Conservation (phyloP, 2,797 vertebrate genomes). For the Lepus oiostolus region DNA sequence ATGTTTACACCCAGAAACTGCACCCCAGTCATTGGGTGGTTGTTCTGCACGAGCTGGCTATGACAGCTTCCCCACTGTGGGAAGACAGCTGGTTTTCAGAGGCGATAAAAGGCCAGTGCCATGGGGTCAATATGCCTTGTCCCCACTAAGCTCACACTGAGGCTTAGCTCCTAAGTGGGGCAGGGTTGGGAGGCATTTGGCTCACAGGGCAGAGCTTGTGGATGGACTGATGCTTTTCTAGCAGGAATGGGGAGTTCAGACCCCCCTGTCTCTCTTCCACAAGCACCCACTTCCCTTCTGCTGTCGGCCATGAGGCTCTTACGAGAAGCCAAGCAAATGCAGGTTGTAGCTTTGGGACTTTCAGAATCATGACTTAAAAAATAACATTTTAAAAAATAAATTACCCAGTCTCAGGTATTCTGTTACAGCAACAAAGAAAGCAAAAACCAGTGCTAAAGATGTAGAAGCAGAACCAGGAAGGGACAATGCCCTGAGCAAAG, state of each 20-base stretch:
- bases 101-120: not conserved
- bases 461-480: not conserved
- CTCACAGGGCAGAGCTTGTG: accelerated
- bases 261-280: not conserved
- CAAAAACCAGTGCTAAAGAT: not conserved
- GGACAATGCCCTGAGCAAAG: not conserved
- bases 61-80: not conserved
- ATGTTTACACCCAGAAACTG: not conserved
- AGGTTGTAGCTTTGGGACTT: not conserved
- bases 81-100: not conserved
- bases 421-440: not conserved
- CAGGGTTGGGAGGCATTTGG: no score
- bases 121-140: not conserved
- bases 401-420: not conserved
- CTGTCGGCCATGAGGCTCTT: not conserved
- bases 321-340: not conserved
- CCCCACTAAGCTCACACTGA: not conserved
- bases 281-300: not conserved
- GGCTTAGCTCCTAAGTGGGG: not conserved
- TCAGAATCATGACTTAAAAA: not conserved
- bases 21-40: not conserved
- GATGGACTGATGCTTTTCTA: not conserved
- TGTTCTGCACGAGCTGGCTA: not conserved
- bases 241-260: not conserved
- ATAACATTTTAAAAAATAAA: not conserved